Evolutionary conservation across 2,888 invertebrate species (phyloP), one percentile per base, ranked within the genome.

Genomic region (Drosophila aldrichi): DNA sequence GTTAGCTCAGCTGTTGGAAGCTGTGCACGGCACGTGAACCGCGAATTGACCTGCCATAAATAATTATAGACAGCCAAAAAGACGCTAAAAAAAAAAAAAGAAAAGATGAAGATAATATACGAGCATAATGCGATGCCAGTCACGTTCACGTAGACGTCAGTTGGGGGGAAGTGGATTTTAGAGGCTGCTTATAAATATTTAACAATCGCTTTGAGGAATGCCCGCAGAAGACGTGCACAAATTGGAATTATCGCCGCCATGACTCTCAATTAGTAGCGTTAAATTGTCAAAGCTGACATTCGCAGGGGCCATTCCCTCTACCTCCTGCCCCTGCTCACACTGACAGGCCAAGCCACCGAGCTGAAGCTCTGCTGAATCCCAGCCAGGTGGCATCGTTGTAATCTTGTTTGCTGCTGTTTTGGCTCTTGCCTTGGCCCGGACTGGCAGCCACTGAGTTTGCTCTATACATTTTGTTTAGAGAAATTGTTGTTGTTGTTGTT

Each of bases 241-340:
- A 89, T 89, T 86, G 89, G 78, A 80, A 89, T 89, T 89, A 86
- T 85, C 74, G 76, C 78, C 76, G 74, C 74, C 88, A 80, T 88
- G 88, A 89, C 77, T 82, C 85, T 82, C 88, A 85, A 89, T 85
- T 85, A 89, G 88, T 82, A 67, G 79, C 85, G 77, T 75, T 89
- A 85, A 89, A 85, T 89, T 85, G 82, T 84, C 89, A 72, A 78
- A 74, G 77, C 82, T 60, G 64, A 49, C 55, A 49, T 54, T 46
- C 40, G 40, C 54, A 54, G 54, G 29, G 54, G n/a, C n/a, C 25
- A 29, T 25, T n/a, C n/a, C 54, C 40, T 12, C 54, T 25, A 1
- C 12, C 38, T 3, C 25, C 25, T 25, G 25, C 18, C 18, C 0
- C 25, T n/a, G n/a, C n/a, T 3, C 25, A 20, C 48, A 25, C 7